These are phyloP conservation scores for Aplocera efformata DNA, from an alignment of 2,888 invertebrate species.

Conservation along the genomic window DNA sequence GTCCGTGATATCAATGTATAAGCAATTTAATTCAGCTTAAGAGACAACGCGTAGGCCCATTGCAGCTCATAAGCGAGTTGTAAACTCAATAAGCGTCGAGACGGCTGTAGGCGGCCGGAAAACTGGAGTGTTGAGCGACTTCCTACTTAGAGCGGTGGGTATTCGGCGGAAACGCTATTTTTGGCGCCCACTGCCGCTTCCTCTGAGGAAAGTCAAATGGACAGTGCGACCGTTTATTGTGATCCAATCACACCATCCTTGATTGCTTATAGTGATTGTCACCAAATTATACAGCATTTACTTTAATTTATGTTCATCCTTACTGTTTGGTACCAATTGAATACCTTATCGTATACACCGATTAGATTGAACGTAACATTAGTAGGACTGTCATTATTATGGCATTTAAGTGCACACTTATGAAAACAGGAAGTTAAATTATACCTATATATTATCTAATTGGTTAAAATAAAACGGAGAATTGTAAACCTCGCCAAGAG, in stretches of 20 bases:
- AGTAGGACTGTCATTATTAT: too few relatives aligned
- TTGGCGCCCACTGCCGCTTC: conserved; percentile 76
- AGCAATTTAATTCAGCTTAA: conserved; percentile 75
- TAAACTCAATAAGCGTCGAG: conserved; percentile 75
- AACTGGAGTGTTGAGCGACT: conserved; percentile 65
- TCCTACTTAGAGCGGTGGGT: conserved; percentile 73
- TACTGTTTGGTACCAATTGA: too few relatives aligned
- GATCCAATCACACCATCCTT: conserved; percentile 35
- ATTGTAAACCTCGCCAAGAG: too few relatives aligned
- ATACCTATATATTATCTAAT: too few relatives aligned
- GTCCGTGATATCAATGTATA: conserved; percentile 60
- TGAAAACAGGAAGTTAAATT: too few relatives aligned
- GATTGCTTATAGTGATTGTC: too few relatives aligned
- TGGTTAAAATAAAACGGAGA: too few relatives aligned
- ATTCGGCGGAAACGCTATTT: conserved; percentile 76
- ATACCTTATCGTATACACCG: too few relatives aligned
- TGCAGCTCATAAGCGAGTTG: conserved; percentile 72
- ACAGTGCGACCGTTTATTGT: conserved; percentile 49
- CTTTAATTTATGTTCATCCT: too few relatives aligned
- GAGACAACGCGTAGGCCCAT: conserved; percentile 69
- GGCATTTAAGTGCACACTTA: too few relatives aligned
- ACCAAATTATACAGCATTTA: too few relatives aligned
- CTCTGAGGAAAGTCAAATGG: conserved; percentile 68
- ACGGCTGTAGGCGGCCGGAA: conserved; percentile 77
- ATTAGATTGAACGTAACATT: too few relatives aligned